Evolutionary conservation across 2,888 invertebrate species (phyloP).

Genomic region (Loripinus fragilis): DNA sequence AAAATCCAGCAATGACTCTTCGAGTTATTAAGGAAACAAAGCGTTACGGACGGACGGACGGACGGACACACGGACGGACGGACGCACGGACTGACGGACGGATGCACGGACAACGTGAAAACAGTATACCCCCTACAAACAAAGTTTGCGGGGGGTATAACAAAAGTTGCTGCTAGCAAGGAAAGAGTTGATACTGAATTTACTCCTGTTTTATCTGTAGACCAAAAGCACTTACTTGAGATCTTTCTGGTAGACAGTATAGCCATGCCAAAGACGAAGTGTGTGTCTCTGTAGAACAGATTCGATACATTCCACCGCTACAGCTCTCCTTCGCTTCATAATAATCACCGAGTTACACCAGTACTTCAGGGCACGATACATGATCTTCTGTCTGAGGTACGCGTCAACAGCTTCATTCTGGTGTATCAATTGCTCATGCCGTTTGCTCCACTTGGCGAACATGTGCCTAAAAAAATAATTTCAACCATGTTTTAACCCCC

Average conservation of each 20-base stretch:
- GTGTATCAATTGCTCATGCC: slow-evolving; percentile 60
- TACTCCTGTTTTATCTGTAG: no score
- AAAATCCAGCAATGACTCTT: no score
- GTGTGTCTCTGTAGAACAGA: slow-evolving; percentile 67
- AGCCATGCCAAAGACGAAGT: slow-evolving; percentile 62
- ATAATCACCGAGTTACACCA: slow-evolving; percentile 69
- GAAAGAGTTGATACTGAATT: no score
- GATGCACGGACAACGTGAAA: no score
- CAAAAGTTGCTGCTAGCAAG: no score
- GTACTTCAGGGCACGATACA: slow-evolving; percentile 57
- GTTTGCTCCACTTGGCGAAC: slow-evolving; percentile 64
- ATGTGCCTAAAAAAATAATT: slow-evolving; percentile 46
- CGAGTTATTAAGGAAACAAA: no score
- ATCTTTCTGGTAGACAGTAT: slow-evolving; percentile 64
- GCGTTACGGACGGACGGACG: no score
- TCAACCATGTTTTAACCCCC: no score
- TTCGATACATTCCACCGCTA: slow-evolving; percentile 68
- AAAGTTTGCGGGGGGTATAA: no score
- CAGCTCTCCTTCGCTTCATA: slow-evolving; percentile 61
- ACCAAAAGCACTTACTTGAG: slow-evolving; percentile 69
- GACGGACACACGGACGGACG: no score
- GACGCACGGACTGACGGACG: no score
- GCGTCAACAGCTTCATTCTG: slow-evolving; percentile 59
- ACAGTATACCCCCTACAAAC: no score
- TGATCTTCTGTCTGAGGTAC: slow-evolving; percentile 58